Conservation (phyloP, 2,888 invertebrate species). For the Hemaris fuciformis region DNA sequence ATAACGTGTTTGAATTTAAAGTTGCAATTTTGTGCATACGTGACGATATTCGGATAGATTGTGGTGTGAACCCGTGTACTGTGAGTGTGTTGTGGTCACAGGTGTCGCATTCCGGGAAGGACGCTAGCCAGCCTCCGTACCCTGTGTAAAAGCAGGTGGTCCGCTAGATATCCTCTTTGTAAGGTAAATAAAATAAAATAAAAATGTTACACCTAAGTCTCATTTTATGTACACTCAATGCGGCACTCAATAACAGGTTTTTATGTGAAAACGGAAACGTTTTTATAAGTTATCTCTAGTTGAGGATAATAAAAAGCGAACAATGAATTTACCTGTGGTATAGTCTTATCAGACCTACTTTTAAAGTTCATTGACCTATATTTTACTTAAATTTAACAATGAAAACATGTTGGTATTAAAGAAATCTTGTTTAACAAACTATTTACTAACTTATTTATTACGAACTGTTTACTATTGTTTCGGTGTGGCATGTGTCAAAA, state of each 20-base stretch:
- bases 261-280: not conserved
- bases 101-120: constrained; percentile 74
- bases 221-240: not conserved
- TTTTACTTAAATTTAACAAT: not conserved
- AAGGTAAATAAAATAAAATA: constrained; percentile 31
- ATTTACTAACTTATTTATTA: no score
- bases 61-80: constrained; percentile 45
- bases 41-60: constrained; percentile 28
- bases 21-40: constrained; percentile 20
- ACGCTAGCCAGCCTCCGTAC: constrained; percentile 70
- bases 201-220: not conserved
- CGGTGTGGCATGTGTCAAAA: no score
- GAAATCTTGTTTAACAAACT: not conserved
- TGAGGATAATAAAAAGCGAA: constrained; percentile 1
- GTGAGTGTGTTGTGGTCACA: constrained; percentile 69
- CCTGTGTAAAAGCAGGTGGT: constrained; percentile 63
- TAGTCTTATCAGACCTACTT: not conserved
- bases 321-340: constrained; percentile 1
- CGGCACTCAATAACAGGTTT: not conserved
- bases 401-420: not conserved
- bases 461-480: no score
- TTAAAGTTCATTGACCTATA: not conserved
- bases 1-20: constrained; percentile 22
- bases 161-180: constrained; percentile 51
- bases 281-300: not conserved